These are phyloP conservation scores for Leiothrix lutea DNA, from an alignment of 2,113 vertebrate species.

Conservation along the genomic window DNA sequence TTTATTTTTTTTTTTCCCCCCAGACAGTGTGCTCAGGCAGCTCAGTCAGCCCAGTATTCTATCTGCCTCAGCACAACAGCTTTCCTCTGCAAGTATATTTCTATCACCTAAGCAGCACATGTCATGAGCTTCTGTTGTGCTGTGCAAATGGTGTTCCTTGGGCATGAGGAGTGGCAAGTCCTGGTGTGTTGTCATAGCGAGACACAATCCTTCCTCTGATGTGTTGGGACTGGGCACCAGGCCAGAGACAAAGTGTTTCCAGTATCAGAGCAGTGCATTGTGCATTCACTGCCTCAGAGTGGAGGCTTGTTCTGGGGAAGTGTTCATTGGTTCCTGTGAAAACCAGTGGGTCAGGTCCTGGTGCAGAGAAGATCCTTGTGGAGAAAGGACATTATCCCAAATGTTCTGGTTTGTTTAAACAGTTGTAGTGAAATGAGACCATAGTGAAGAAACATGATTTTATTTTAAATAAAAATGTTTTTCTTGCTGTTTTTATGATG, in stretches of 20 bases:
- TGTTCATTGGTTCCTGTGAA: background rate
- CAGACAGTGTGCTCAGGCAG: background rate
- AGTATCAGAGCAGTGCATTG: background rate
- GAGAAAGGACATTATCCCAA: background rate
- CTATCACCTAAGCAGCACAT: background rate
- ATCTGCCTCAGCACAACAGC: background rate
- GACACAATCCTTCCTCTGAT: rapidly evolving
- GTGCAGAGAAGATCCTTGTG: background rate
- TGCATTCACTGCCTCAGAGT: background rate
- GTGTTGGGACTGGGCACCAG: background rate
- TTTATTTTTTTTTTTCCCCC: background rate
- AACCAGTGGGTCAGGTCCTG: background rate
- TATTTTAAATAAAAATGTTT: background rate
- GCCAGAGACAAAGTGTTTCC: conserved; percentile 1
- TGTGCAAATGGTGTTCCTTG: rapidly evolving
- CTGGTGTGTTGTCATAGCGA: background rate
- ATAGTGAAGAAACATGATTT: background rate
- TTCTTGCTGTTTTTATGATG: background rate
- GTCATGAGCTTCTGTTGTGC: background rate
- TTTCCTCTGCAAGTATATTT: background rate
- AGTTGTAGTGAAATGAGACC: background rate
- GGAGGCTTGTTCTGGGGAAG: background rate
- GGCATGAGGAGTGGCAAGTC: background rate
- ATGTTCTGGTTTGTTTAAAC: background rate
- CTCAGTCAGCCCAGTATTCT: background rate